Evolutionary conservation across 2,888 invertebrate species (phyloP).

Genomic region (Spilarctia lutea): DNA sequence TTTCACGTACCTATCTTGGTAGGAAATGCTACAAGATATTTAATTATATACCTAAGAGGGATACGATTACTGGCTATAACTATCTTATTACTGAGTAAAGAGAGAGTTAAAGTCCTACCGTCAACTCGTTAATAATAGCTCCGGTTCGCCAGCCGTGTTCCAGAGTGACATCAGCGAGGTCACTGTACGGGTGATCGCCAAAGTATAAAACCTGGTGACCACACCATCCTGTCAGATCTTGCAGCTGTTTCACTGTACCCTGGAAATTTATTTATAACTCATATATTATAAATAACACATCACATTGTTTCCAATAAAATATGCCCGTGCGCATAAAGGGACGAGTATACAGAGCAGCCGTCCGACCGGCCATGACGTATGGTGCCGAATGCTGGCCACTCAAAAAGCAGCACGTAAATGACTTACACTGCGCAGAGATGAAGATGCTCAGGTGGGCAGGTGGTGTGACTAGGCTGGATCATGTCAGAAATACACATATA

Average conservation of each 20-base stretch:
- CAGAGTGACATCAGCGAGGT: conserved; percentile 97
- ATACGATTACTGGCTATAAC: background rate
- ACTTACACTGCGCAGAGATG: too few species aligned
- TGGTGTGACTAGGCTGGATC: too few species aligned
- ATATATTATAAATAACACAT: background rate
- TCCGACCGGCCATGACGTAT: too few species aligned
- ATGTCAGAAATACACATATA: too few species aligned
- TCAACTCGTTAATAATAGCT: conserved; percentile 97
- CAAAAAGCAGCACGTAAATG: too few species aligned
- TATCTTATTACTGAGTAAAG: background rate
- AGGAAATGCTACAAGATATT: background rate
- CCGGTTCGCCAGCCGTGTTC: conserved; percentile 99
- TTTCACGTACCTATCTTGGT: background rate
- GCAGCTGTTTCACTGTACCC: conserved; percentile 97
- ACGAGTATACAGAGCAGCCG: too few species aligned
- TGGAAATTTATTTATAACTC: conserved; percentile 67
- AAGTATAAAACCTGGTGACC: conserved; percentile 98
- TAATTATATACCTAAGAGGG: background rate
- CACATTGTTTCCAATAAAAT: background rate
- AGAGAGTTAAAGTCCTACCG: conserved; percentile 83
- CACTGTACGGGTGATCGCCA: conserved; percentile 99
- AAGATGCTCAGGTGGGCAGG: too few species aligned
- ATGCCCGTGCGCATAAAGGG: too few species aligned
- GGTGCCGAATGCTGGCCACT: too few species aligned
- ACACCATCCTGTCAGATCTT: conserved; percentile 96